phyloP scores from a whole-genome alignment of 2,797 vertebrate species.

The Phoxinus dragarum region DNA sequence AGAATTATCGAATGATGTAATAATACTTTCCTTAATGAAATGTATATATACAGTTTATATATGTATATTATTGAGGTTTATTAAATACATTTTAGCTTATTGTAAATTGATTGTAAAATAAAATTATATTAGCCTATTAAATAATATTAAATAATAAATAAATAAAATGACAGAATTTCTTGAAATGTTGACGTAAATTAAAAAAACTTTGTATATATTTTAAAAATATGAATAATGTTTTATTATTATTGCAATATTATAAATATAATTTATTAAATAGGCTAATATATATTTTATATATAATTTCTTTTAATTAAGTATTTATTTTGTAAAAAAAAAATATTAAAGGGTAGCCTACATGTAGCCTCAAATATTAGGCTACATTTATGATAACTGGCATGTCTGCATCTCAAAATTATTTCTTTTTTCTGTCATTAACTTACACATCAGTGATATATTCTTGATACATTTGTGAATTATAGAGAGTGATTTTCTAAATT shows the following conservation, averaged over 20 bases:
- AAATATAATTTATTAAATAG: too few relatives aligned
- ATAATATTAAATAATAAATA: too few relatives aligned
- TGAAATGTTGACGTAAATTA: background rate
- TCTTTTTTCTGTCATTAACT: background rate
- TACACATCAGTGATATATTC: background rate
- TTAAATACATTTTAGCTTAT: background rate
- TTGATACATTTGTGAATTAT: background rate
- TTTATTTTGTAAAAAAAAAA: too few relatives aligned
- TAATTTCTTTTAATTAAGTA: too few relatives aligned
- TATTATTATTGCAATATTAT: too few relatives aligned
- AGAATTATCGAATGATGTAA: background rate
- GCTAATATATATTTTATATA: too few relatives aligned
- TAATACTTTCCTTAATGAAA: background rate
- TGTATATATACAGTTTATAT: background rate
- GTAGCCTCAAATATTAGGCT: background rate
- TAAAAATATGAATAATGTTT: background rate
- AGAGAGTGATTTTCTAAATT: background rate
- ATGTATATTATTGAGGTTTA: background rate
- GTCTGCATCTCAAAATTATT: background rate
- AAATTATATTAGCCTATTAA: too few relatives aligned
- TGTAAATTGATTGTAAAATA: background rate
- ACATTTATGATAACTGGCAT: background rate
- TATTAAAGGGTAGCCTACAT: background rate
- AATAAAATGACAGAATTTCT: background rate
- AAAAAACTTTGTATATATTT: background rate